phyloP scores from a whole-genome alignment of 2,113 vertebrate species.

The Tautogolabrus adspersus region DNA sequence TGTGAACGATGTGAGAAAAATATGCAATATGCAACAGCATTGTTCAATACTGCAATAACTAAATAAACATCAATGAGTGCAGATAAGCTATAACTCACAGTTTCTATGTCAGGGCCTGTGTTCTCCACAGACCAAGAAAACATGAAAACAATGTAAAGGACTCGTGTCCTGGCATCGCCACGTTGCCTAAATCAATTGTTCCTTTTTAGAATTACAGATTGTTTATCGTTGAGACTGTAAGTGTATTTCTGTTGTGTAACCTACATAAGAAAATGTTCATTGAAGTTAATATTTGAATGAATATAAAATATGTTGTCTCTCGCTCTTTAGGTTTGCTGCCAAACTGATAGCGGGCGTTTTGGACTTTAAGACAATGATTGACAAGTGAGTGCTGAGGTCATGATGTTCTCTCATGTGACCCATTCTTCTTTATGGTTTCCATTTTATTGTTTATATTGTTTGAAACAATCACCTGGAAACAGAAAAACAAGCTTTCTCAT shows the following conservation, averaged over 20 bases:
- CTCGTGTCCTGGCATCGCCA: no score
- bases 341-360: conserved; percentile 94
- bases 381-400: conserved; percentile 88
- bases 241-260: background rate
- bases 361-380: conserved; percentile 97
- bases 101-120: no score
- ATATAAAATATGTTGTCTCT: background rate
- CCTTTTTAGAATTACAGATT: no score
- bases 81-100: no score
- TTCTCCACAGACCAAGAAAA: no score
- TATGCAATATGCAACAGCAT: no score
- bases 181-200: no score
- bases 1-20: no score
- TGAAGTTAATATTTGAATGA: background rate
- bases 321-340: conserved; percentile 89
- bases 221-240: background rate
- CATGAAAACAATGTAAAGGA: no score
- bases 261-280: background rate
- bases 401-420: background rate
- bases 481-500: background rate
- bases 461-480: background rate
- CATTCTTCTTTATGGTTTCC: background rate
- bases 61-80: no score
- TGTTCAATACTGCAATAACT: no score
- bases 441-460: no score